These are phyloP conservation scores for Sebastes taczanowskii DNA, from an alignment of 2,797 vertebrate species.

Conservation along the genomic window DNA sequence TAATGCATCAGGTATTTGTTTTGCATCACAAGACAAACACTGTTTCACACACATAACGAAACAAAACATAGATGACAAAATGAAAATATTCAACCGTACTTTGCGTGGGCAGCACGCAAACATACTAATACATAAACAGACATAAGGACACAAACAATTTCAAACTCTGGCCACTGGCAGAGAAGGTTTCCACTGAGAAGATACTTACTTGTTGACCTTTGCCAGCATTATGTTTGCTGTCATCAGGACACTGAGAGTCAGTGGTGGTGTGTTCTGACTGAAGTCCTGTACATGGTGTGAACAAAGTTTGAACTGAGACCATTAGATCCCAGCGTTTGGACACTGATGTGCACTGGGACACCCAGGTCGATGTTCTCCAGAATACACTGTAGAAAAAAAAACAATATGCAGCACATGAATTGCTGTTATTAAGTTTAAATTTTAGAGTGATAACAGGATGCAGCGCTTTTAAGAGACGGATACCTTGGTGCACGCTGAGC, in stretches of 20 bases:
- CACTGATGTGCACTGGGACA: conserved; percentile 56
- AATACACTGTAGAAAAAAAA: conserved; percentile 58
- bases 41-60: neutral
- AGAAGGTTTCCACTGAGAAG: conserved; percentile 11
- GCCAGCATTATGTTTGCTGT: neutral
- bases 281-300: conserved; percentile 18
- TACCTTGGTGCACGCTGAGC: conserved; percentile 76
- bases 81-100: neutral
- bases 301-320: conserved; percentile 66
- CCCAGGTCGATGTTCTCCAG: conserved; percentile 68
- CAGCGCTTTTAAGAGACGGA: neutral
- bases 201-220: conserved; percentile 30
- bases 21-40: neutral
- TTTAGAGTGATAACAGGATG: neutral
- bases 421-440: neutral
- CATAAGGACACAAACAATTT: neutral
- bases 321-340: conserved; percentile 71
- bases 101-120: neutral
- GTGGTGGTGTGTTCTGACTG: conserved; percentile 1
- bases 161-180: neutral
- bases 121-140: neutral
- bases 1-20: neutral
- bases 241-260: conserved; percentile 5
- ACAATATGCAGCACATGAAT: neutral
- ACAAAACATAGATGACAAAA: neutral